phyloP scores from a whole-genome alignment of 2,797 vertebrate genomes.

The Tachyglossus aculeatus region DNA sequence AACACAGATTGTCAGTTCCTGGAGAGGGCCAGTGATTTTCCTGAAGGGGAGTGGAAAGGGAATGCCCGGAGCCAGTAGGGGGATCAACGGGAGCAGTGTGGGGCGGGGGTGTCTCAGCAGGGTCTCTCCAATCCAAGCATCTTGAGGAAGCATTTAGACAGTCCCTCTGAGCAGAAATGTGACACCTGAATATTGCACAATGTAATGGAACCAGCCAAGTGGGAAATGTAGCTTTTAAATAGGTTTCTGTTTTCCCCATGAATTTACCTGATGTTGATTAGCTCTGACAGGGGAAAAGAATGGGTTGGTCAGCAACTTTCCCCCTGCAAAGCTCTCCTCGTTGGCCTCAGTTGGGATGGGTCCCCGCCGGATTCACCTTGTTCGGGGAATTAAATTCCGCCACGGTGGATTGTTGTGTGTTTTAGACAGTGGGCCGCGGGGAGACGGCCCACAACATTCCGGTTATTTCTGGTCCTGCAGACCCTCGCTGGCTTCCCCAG shows the following conservation, averaged over 20 bases:
- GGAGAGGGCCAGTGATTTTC: too few species aligned
- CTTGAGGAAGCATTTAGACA: constrained; percentile 82
- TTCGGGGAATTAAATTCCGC: background rate
- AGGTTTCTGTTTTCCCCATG: constrained; percentile 97
- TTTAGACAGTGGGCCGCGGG: too few species aligned
- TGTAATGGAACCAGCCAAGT: constrained; percentile 99
- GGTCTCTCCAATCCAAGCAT: constrained; percentile 79
- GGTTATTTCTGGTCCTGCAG: too few species aligned
- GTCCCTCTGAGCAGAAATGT: constrained; percentile 87
- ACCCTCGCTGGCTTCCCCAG: too few species aligned
- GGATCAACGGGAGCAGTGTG: rapidly evolving
- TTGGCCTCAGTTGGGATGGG: background rate
- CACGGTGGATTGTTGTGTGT: too few species aligned
- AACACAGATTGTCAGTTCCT: background rate
- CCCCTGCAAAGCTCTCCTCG: constrained; percentile 37
- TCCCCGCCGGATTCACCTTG: rapidly evolving
- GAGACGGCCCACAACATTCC: too few species aligned
- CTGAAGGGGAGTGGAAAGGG: background rate
- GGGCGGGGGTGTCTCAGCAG: background rate
- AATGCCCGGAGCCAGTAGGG: background rate
- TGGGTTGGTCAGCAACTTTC: constrained; percentile 86
- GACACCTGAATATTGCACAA: constrained; percentile 97
- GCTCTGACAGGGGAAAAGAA: constrained; percentile 81
- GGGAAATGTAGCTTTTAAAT: constrained; percentile 99
- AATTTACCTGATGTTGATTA: constrained; percentile 91